Percentiles rank a stretch among this genome's conserved stretches.
Conservation (phyloP, 2,888 invertebrate genomes). For the Drosophila infuscata region DNA sequence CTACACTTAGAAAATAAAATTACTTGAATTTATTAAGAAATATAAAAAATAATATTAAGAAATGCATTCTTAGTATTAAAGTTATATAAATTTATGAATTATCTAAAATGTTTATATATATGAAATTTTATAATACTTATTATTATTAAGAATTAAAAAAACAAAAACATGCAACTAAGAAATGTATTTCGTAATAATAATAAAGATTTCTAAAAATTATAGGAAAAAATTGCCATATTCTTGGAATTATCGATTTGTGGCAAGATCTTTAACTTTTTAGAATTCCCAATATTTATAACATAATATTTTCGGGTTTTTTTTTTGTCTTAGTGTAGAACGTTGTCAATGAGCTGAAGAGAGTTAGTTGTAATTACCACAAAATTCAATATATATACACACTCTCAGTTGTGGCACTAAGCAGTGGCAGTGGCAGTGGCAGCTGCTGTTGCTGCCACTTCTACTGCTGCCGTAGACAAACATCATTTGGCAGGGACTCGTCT, state of each 20-base stretch:
- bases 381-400: conserved; percentile 70
- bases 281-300: background rate
- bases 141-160: too few relatives aligned
- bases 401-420: conserved; percentile 16
- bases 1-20: background rate
- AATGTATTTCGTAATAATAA: background rate
- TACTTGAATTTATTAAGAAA: too few relatives aligned
- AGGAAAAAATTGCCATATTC: background rate
- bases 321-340: conserved; percentile 5
- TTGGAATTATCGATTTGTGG: background rate
- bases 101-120: too few relatives aligned
- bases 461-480: conserved; percentile 67
- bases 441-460: conserved; percentile 26
- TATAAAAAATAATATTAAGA: too few relatives aligned
- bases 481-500: conserved; percentile 70
- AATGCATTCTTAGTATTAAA: too few relatives aligned
- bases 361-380: conserved; percentile 80
- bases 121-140: too few relatives aligned
- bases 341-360: conserved; percentile 73
- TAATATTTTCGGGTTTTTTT: background rate
- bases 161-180: too few relatives aligned
- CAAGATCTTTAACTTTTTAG: background rate
- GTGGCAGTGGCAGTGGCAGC: conserved; percentile 18
- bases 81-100: too few relatives aligned
- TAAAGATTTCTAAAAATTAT: background rate